Evolutionary conservation across 2,113 vertebrate genomes (phyloP).

Genomic region (Leptocoma aspasia): DNA sequence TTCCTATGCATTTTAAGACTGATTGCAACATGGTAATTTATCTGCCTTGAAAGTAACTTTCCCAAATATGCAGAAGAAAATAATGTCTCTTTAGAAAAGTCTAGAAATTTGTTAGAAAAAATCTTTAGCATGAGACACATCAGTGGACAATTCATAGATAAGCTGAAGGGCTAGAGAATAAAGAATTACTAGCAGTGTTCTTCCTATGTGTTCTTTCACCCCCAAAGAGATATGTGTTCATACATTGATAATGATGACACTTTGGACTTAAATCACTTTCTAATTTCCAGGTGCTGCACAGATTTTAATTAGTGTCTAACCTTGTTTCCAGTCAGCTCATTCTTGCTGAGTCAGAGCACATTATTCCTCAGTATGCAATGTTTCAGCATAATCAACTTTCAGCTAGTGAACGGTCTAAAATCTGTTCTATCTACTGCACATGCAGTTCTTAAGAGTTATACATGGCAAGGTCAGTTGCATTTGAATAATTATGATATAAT

Average conservation of each 20-base stretch:
- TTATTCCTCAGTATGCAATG: background rate
- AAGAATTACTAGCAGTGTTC: background rate
- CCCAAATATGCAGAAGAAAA: background rate
- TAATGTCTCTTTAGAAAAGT: background rate
- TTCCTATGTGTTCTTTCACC: background rate
- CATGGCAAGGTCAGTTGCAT: conserved; percentile 31
- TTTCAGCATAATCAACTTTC: background rate
- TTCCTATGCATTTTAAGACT: background rate
- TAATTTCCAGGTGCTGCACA: background rate
- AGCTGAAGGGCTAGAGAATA: background rate
- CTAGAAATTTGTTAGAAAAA: background rate
- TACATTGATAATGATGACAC: background rate
- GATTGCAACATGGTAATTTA: background rate
- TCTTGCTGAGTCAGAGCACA: background rate
- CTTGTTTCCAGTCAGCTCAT: background rate
- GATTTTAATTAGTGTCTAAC: background rate
- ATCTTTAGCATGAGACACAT: background rate
- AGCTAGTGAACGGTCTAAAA: background rate
- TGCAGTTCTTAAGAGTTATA: conserved; percentile 6
- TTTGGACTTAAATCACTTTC: background rate
- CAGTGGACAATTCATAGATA: background rate
- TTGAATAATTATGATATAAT: conserved; percentile 51
- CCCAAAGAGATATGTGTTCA: background rate
- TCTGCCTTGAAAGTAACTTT: background rate
- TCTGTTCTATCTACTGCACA: background rate